Evolutionary conservation across 2,888 invertebrate genomes (phyloP), one percentile per base, ranked within the genome.

Genomic region (Latheticus oryzae): DNA sequence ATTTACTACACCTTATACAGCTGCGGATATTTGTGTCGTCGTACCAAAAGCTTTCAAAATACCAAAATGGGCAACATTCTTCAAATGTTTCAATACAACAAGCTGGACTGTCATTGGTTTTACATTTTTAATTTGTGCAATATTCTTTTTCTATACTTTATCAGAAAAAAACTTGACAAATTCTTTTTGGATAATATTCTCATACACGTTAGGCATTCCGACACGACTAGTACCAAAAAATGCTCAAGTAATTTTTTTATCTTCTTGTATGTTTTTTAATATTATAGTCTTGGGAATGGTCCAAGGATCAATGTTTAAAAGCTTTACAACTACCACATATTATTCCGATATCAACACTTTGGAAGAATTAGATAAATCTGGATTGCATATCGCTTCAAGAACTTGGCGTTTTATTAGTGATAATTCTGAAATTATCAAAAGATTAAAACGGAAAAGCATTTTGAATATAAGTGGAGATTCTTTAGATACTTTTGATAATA

Each of bases 231-330:
- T 7, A 5, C 16, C 16, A 16, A 13, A 3, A 11, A 12, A 2
- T 1, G 8, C n/a, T 11, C 37, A 45, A 11, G 3, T 37, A 53
- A 53, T 77, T 3, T 70, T 78, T 48, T 28, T 77, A 4, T 64
- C 66, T 5, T 47, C 68, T 2, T 74, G 74, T 42, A 60, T 81
- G 3, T 42, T 78, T 3, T 72, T 78, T 26, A 76, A 76, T 21
- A 60, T 81, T 1, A 78, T 80, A 1, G 62, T 79, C 12, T 70
- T 72, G 11, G 75, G 76, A 0, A 69, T 71, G 5, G 78, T 80
- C 43, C 75, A 79, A 64, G 80, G 81, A n/a, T 73, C 74, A 8
- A 64, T 82, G 17, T 77, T 78, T 38, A 77, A 74, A 12, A 77
- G 77, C 2, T 79, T 78, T 51, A 76, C 77, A 15, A 75, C 73